A percentile compares a stretch with the other conserved stretches of the same genome.
Evolutionary conservation across 2,888 invertebrate genomes (phyloP).

Genomic region (Acrocyrtus sp.): DNA sequence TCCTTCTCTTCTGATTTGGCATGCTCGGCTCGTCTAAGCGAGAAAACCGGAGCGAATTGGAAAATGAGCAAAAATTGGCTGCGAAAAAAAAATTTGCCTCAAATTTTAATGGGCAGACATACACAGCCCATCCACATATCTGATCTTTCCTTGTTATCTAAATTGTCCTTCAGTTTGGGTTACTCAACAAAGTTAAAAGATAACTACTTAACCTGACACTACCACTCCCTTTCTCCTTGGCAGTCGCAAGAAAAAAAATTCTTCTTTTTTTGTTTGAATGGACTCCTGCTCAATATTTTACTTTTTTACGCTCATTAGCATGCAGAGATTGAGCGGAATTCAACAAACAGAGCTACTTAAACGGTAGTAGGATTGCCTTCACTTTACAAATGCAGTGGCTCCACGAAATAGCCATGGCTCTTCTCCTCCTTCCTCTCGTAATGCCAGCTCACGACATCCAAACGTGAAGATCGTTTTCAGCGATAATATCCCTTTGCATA

Average conservation of each 20-base stretch:
- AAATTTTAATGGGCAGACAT: background rate
- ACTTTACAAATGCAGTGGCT: background rate
- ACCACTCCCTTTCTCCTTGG: background rate
- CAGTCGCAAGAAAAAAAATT: background rate
- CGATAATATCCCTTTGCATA: slow-evolving; percentile 5
- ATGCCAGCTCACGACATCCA: slow-evolving; percentile 30
- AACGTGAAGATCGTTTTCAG: no score
- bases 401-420: no score
- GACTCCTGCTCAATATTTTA: background rate
- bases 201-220: background rate
- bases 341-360: slow-evolving; percentile 13
- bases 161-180: no score
- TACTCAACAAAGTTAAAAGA: no score
- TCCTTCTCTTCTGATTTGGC: no score
- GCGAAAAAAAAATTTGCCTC: background rate
- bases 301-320: slow-evolving; percentile 26
- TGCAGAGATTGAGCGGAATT: background rate
- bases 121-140: background rate
- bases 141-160: no score
- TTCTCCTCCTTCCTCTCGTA: no score
- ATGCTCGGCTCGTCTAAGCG: no score
- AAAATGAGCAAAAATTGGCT: background rate
- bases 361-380: background rate
- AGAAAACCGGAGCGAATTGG: no score
- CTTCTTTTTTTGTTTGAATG: background rate